phyloP scores from a whole-genome alignment of 2,797 vertebrate species.

The Buphagus erythrorhynchus region DNA sequence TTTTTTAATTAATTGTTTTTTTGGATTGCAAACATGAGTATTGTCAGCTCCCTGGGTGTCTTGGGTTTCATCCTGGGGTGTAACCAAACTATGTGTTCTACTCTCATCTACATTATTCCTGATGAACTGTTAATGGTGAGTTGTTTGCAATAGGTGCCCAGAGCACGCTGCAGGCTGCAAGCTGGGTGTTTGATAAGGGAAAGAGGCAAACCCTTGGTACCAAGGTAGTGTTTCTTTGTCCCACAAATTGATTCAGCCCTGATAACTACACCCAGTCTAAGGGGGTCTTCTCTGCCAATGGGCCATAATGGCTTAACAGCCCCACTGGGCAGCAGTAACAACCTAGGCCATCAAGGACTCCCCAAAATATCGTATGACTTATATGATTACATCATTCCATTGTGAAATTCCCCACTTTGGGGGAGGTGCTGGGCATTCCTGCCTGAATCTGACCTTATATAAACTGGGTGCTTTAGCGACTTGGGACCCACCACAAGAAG shows the following conservation, averaged over 20 bases:
- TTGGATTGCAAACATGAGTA: not conserved
- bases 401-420: not conserved
- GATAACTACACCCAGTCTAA: not conserved
- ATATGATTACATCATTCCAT: not conserved
- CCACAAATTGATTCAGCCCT: not conserved
- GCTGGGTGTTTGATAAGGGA: not conserved
- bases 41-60: not conserved
- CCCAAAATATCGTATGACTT: not conserved
- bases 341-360: not conserved
- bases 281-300: not conserved
- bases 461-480: rapidly evolving
- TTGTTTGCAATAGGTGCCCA: not conserved
- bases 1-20: not conserved
- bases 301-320: not conserved
- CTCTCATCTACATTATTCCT: not conserved
- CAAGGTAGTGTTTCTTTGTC: not conserved
- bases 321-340: not conserved
- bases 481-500: too few relatives aligned
- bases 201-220: not conserved
- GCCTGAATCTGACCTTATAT: not conserved
- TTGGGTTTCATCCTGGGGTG: not conserved
- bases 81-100: not conserved
- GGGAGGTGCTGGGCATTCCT: not conserved
- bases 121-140: not conserved
- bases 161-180: not conserved